Conservation (phyloP, 2,797 vertebrate genomes). For the Acanthopagrus latus region DNA sequence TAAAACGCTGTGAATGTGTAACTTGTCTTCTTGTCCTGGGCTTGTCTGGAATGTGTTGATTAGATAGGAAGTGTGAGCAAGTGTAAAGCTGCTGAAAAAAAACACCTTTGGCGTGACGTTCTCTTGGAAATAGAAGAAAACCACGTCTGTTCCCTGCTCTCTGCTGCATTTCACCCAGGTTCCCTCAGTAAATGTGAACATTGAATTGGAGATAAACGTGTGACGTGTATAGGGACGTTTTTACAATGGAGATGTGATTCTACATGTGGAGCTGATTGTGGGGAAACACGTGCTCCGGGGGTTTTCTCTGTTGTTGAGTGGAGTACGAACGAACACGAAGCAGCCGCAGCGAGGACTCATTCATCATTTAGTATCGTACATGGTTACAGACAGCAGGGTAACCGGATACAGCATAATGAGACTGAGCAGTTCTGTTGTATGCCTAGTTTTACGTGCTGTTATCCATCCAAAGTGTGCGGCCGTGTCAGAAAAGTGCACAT, state of each 20-base stretch:
- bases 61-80: constrained; percentile 43
- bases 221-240: not conserved
- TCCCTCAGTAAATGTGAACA: not conserved
- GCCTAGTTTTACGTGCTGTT: constrained; percentile 6
- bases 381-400: constrained; percentile 60
- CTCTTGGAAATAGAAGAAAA: not conserved
- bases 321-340: constrained; percentile 25
- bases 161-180: not conserved
- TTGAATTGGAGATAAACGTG: not conserved
- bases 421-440: constrained; percentile 16
- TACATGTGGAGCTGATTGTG: constrained; percentile 19
- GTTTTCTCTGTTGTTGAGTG: constrained; percentile 40
- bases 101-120: not conserved
- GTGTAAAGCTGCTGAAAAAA: constrained; percentile 14
- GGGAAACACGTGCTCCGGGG: constrained; percentile 55
- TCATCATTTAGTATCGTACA: constrained; percentile 78
- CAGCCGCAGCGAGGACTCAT: constrained; percentile 57
- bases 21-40: constrained; percentile 48
- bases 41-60: constrained; percentile 59
- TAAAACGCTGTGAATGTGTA: constrained; percentile 57
- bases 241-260: not conserved
- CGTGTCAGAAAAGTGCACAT: not conserved
- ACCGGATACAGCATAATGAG: constrained; percentile 51
- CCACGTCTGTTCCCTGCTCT: not conserved
- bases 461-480: not conserved